These are phyloP conservation scores for Neoscelio sp. DNA, from an alignment of 2,888 invertebrate genomes.

Conservation along the genomic window DNA sequence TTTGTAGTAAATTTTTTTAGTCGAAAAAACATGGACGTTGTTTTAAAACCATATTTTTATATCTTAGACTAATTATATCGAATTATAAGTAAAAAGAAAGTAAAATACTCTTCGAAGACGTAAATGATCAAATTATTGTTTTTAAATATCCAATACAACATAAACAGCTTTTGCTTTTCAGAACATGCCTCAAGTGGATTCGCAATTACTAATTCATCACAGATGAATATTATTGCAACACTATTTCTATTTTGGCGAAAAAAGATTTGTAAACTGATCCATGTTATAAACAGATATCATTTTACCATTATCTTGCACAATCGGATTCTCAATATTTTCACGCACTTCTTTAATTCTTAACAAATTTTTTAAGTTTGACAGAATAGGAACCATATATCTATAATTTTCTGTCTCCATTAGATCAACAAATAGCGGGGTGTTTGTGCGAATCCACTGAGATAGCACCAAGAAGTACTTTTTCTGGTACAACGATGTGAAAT, in stretches of 20 bases:
- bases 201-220: conserved; percentile 41
- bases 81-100: too few relatives aligned
- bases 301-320: conserved; percentile 25
- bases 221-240: conserved; percentile 69
- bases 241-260: conserved; percentile 58
- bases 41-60: too few relatives aligned
- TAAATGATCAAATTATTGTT: too few relatives aligned
- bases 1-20: too few relatives aligned
- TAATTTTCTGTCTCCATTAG: conserved; percentile 28
- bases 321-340: conserved; percentile 49
- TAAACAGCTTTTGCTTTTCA: conserved; percentile 27
- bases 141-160: conserved; percentile 37
- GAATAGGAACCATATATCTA: conserved; percentile 62
- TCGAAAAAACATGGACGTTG: too few relatives aligned
- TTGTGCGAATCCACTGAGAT: conserved; percentile 3
- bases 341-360: conserved; percentile 59
- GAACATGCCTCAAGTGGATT: conserved; percentile 38
- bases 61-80: too few relatives aligned
- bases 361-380: conserved; percentile 57
- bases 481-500: conserved; percentile 10
- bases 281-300: conserved; percentile 64
- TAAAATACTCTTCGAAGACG: too few relatives aligned
- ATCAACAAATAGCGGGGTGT: not conserved
- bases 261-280: conserved; percentile 64
- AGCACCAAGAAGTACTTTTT: not conserved